Base-by-base conservation (phyloP, 1,140 invertebrate genomes). In the Ericerus pela region DNA sequence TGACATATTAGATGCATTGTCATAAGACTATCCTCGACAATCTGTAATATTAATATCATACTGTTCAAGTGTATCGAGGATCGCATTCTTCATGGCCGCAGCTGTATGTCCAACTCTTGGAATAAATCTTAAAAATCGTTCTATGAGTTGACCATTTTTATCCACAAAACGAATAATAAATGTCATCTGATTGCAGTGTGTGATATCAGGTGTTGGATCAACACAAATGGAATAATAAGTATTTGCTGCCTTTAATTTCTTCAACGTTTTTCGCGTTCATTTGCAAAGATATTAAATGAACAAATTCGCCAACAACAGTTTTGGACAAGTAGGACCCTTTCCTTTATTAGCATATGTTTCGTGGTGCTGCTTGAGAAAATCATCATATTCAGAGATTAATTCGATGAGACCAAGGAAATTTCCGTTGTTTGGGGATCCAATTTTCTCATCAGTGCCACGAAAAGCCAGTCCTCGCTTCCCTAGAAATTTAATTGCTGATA, bases 211-310 rank as follows among this genome's bases (percentile, higher is more conserved):
- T 27, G 53, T 55, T 28, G 53, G 55, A n/a, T 58, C 43, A 20
- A 58, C 24, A 33, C 20, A 27, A 6, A 69, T 61, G 33, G 63
- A 64, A 61, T 63, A 72, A 61, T 72, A n/a, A n/a, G n/a, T n/a
- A 72, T 60, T 66, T 66, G 20, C 64, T 59, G 51, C 53, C 30
- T 58, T 62, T 69, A 28, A 67, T 47, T 62, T 70, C 62, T 31
- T 63, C 33, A 28, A 64, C 53, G 31, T 63, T 61, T 47, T 55
- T 37, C 14, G 51, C 24, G 38, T 33, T 11, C n/a, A 63, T 58
- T 54, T 65, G 58, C 11, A 51, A 29, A 29, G 51, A 58, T 33
- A 65, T 60, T 12, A 64, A 36, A 20, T 43, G 27, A 43, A 63
- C 61, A 29, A 65, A 57, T 58, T 65, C 36, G 28, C 60, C 57